These are phyloP conservation scores for Melanaphis sacchari DNA, from an alignment of 1,140 invertebrate species.

Conservation along the genomic window DNA sequence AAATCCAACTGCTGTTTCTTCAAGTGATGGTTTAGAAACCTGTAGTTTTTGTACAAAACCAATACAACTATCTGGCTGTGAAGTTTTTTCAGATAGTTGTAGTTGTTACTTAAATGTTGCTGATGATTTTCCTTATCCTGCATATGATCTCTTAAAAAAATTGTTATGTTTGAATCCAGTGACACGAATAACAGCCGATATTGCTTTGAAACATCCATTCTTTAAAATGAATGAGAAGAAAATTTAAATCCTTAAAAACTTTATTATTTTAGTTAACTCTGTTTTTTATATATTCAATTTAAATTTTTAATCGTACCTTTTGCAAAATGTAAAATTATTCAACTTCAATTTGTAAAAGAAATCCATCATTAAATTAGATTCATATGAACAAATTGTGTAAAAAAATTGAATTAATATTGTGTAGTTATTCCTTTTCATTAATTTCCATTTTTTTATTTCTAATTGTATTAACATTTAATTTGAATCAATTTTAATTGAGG, in stretches of 20 bases:
- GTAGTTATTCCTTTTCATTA: not conserved
- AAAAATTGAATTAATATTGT: not conserved
- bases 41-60: conserved; percentile 42
- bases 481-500: not conserved
- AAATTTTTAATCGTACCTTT: conserved; percentile 4
- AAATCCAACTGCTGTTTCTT: conserved; percentile 34
- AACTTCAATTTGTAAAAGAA: not conserved
- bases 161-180: conserved; percentile 80
- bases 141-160: conserved; percentile 76
- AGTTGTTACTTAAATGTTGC: conserved; percentile 50
- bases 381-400: not conserved
- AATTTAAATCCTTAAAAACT: not conserved
- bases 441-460: not conserved
- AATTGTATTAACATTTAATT: not conserved
- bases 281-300: not conserved
- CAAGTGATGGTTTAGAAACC: conserved; percentile 38
- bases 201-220: conserved; percentile 80
- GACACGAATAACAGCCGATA: conserved; percentile 74
- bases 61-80: conserved; percentile 45
- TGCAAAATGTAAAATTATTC: not conserved
- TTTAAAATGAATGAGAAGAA: conserved; percentile 63
- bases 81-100: conserved; percentile 55
- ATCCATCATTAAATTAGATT: not conserved
- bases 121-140: conserved; percentile 70
- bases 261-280: not conserved